Evolutionary conservation across 2,113 vertebrate species (phyloP), one percentile per base, ranked within the genome.

Genomic region (Larimichthys crocea): DNA sequence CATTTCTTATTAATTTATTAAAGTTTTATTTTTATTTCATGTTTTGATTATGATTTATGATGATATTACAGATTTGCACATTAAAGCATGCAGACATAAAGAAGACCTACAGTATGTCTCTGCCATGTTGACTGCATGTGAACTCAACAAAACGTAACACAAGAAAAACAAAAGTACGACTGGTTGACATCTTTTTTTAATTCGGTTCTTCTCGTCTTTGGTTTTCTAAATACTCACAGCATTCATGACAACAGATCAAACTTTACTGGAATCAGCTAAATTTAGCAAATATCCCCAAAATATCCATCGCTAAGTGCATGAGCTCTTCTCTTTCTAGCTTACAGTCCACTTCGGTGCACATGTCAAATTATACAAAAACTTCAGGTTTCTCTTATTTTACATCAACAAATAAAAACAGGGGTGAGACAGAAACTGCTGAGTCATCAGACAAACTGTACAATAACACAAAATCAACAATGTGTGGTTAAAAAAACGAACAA

Each of bases 341-440:
- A 68, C 79, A 85, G 74, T 90, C 74, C 76, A 84, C 76, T 79
- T 72, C 65, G 81, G 76, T 92, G 84, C 80, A 86, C 84, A 79
- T 84, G 86, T 89, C 88, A 90, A 93, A 92, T 88, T 76, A 77
- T 83, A 91, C 76, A 93, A 85, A 84, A 88, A 88, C 71, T 64
- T 88, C 78, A 83, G 67, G 50, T 75, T 81, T 91, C 77, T 87
- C 85, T 86, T 87, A 87, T 86, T 83, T 86, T 89, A 87, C 84
- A 92, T 74, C 52, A 88, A 90, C 82, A 87, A 87, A 82, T 76
- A 35, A 35, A 89, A 79, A 86, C 74, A 87, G 64, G 63, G 70
- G 44, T 10, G 76, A 52, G 68, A 79, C 11, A 83, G 50, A 55
- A 70, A 84, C 68, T 68, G 63, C 59, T 48, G 57, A 81, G 74